Conservation (phyloP, 1,140 invertebrate species). For the Bursaphelenchus mucronatus region DNA sequence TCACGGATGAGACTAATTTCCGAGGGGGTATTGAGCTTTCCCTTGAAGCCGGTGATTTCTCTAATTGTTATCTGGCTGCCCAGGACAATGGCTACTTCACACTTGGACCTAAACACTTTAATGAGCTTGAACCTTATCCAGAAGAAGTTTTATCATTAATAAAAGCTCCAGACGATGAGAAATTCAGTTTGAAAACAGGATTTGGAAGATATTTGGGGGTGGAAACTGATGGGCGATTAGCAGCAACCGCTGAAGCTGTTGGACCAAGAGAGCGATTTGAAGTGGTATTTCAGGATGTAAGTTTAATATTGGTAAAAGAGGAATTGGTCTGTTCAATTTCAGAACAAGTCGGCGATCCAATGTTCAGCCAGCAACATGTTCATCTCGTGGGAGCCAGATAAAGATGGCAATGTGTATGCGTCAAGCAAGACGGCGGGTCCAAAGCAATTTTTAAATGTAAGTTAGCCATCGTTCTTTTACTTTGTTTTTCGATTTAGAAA, state of each 20-base stretch:
- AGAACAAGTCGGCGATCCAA: slow-evolving; percentile 42
- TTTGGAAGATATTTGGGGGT: slow-evolving; percentile 50
- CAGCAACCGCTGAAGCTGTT: slow-evolving; percentile 46
- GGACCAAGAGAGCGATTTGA: slow-evolving; percentile 44
- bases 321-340: background rate
- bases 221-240: slow-evolving; percentile 31
- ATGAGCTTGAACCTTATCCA: slow-evolving; percentile 29
- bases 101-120: slow-evolving; percentile 42
- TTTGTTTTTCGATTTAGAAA: slow-evolving; percentile 7
- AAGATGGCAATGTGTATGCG: slow-evolving; percentile 35
- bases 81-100: slow-evolving; percentile 46
- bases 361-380: slow-evolving; percentile 36
- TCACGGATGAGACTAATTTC: slow-evolving; percentile 37
- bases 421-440: slow-evolving; percentile 26
- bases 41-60: slow-evolving; percentile 39
- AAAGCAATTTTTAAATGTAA: slow-evolving; percentile 36
- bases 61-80: slow-evolving; percentile 38
- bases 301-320: slow-evolving; percentile 2
- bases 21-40: slow-evolving; percentile 40
- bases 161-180: slow-evolving; percentile 41
- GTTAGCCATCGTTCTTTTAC: slow-evolving; percentile 12
- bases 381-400: slow-evolving; percentile 31
- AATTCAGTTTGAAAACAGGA: slow-evolving; percentile 47
- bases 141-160: slow-evolving; percentile 47
- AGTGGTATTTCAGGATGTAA: slow-evolving; percentile 42